A percentile compares a stretch with the other conserved stretches of the same genome.
phyloP scores from a whole-genome alignment of 2,797 vertebrate genomes.

The Stomatorhinus walkeri region DNA sequence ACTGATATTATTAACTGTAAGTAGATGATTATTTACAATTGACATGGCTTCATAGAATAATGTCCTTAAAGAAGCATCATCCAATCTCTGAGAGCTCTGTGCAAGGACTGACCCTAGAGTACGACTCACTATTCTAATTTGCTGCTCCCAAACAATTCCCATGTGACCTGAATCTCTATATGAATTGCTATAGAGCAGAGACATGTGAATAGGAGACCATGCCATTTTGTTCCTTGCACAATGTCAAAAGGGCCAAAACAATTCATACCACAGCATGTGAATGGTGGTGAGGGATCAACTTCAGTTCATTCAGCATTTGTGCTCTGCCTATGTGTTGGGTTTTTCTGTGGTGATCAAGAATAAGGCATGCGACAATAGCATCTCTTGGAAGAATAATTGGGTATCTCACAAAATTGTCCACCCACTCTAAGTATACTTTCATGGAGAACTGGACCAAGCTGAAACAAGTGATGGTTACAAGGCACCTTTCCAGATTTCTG shows the following conservation, averaged over 20 bases:
- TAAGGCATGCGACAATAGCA: neutral
- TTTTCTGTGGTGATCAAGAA: neutral
- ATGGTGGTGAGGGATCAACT: neutral
- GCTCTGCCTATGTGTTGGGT: neutral
- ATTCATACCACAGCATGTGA: neutral
- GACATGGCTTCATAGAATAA: neutral
- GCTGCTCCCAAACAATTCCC: neutral
- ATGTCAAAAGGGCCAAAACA: neutral
- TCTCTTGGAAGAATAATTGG: neutral
- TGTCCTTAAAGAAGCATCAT: neutral
- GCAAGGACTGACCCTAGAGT: neutral
- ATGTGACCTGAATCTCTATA: neutral
- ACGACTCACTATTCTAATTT: neutral
- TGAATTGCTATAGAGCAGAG: neutral
- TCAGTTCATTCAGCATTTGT: neutral
- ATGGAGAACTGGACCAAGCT: neutral
- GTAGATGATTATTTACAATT: neutral
- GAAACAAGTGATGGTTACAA: neutral
- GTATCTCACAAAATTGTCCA: neutral
- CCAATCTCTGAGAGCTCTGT: neutral
- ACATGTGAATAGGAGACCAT: neutral
- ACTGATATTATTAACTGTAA: neutral
- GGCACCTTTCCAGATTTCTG: neutral
- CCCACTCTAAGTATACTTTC: neutral
- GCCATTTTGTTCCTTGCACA: neutral